Conservation (phyloP, 2,797 vertebrate genomes). For the Phalloptychus januarius region DNA sequence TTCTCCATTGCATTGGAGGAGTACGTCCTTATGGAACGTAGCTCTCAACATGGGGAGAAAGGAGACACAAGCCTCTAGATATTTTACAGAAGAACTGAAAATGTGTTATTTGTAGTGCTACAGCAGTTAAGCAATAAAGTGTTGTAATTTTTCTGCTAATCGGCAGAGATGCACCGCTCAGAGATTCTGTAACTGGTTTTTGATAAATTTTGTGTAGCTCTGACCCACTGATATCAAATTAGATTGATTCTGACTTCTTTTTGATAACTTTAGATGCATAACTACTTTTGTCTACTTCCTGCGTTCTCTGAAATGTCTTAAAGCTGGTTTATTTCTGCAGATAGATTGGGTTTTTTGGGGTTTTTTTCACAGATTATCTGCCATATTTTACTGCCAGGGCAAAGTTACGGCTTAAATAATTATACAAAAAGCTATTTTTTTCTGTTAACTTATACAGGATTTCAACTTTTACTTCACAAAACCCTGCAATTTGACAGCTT, state of each 20-base stretch:
- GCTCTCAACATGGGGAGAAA: slow-evolving; percentile 46
- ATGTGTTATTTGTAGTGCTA: slow-evolving; percentile 32
- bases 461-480: background rate
- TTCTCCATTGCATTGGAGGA: slow-evolving; percentile 75
- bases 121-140: slow-evolving; percentile 12
- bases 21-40: slow-evolving; percentile 75
- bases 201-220: background rate
- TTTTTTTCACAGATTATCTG: too few relatives aligned
- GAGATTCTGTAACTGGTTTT: background rate
- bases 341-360: too few relatives aligned
- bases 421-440: background rate
- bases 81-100: slow-evolving; percentile 18
- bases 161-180: background rate
- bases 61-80: slow-evolving; percentile 31
- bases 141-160: slow-evolving; percentile 7
- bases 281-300: background rate
- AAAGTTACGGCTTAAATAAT: too few relatives aligned
- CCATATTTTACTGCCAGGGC: too few relatives aligned
- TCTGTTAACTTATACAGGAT: background rate
- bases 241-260: background rate
- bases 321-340: background rate
- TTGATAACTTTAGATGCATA: background rate
- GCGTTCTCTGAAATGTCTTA: background rate
- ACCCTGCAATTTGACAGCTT: background rate
- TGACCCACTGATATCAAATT: background rate